Evolutionary conservation across 1,140 invertebrate genomes (phyloP).

Genomic region (Alviniconcha marisindica): DNA sequence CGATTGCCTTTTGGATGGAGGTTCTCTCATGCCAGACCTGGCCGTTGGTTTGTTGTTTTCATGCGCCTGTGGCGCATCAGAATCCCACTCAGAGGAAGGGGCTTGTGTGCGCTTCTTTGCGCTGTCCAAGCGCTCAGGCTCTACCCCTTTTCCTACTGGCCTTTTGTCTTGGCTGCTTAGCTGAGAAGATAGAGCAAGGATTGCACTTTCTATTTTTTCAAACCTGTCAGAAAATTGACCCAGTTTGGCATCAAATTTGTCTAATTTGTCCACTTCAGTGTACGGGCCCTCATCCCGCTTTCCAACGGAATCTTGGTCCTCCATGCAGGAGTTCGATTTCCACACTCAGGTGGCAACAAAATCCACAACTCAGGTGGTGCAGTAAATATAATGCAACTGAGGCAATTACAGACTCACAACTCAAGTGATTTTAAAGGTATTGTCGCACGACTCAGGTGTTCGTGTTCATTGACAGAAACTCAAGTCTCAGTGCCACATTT

Average conservation of each 20-base stretch:
- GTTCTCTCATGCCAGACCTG: not conserved
- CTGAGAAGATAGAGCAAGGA: not conserved
- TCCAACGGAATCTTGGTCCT: not conserved
- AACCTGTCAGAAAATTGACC: not conserved
- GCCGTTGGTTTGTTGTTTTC: not conserved
- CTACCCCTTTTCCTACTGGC: not conserved
- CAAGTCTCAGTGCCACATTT: too few relatives aligned
- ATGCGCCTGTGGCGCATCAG: not conserved
- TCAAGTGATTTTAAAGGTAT: too few relatives aligned
- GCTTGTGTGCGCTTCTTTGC: not conserved
- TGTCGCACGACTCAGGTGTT: too few relatives aligned
- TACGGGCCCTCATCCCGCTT: not conserved
- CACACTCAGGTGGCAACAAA: not conserved
- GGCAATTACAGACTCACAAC: too few relatives aligned
- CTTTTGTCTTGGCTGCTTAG: not conserved
- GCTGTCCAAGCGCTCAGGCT: not conserved
- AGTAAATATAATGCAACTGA: too few relatives aligned
- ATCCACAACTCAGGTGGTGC: not conserved
- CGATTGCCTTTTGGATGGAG: not conserved
- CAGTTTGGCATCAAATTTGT: not conserved
- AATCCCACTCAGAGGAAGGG: not conserved
- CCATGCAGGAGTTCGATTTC: not conserved
- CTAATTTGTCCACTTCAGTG: not conserved
- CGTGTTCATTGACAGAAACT: too few relatives aligned
- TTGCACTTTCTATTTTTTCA: not conserved